phyloP scores from a whole-genome alignment of 1,140 invertebrate species.

The Lerema accius region DNA sequence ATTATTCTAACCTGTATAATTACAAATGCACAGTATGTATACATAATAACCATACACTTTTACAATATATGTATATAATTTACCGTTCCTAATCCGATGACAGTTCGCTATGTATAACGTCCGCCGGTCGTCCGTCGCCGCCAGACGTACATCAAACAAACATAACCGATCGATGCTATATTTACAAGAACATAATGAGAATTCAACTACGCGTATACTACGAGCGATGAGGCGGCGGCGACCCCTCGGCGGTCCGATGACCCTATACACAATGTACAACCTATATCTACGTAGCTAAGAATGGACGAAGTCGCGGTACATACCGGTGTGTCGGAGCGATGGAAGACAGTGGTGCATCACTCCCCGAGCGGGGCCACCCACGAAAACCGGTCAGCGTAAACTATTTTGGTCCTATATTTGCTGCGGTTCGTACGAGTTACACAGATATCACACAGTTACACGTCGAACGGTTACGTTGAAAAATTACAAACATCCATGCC shows the following conservation, averaged over 20 bases:
- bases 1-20: conserved; percentile 74
- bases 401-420: conserved; percentile 30
- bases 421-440: conserved; percentile 16
- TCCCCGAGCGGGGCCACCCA: conserved; percentile 9
- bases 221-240: conserved; percentile 32
- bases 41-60: conserved; percentile 74
- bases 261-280: conserved; percentile 59
- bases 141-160: conserved; percentile 8
- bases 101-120: conserved; percentile 55
- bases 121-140: conserved; percentile 30
- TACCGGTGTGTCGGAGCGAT: conserved; percentile 53
- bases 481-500: no score
- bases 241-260: conserved; percentile 43
- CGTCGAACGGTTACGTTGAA: not conserved
- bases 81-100: conserved; percentile 51
- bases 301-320: conserved; percentile 65
- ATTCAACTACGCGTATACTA: conserved; percentile 61
- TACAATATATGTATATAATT: conserved; percentile 73
- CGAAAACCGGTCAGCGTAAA: conserved; percentile 14
- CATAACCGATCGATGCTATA: conserved; percentile 39
- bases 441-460: conserved; percentile 26
- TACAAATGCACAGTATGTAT: conserved; percentile 79
- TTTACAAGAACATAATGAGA: conserved; percentile 53
- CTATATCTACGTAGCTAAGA: conserved; percentile 62
- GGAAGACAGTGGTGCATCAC: conserved; percentile 50